Percentiles rank a stretch among this genome's conserved stretches.
These are phyloP conservation scores for Aplysina aerophoba DNA, from an alignment of 37 sponge, comb jelly and placozoan species.

Conservation along the genomic window DNA sequence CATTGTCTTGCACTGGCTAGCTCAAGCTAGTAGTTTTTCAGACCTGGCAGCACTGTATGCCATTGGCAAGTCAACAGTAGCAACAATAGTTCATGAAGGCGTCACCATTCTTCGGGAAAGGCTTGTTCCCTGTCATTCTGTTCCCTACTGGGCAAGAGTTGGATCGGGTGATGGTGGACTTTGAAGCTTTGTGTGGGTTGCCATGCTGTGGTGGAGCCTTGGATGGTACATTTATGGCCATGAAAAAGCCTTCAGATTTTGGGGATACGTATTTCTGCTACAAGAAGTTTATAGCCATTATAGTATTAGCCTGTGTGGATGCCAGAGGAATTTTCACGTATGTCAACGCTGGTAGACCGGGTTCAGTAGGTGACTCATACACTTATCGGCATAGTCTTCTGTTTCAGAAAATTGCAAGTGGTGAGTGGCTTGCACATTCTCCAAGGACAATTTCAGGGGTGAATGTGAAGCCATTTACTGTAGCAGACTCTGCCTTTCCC, in stretches of 20 bases:
- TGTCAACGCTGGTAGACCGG: conserved; percentile 35
- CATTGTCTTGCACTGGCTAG: conserved; percentile 27
- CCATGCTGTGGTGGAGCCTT: conserved; percentile 30
- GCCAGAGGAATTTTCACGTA: conserved; percentile 22
- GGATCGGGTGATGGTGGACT: conserved; percentile 1
- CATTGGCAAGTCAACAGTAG: conserved; percentile 17
- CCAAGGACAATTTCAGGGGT: neutral
- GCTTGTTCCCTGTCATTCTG: neutral
- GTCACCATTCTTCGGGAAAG: neutral
- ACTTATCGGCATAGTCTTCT: neutral
- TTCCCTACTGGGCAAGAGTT: conserved; percentile 23
- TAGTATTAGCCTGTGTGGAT: conserved; percentile 17
- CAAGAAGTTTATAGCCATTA: conserved; percentile 23
- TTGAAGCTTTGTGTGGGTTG: neutral
- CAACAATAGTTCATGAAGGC: conserved; percentile 11
- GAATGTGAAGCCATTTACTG: neutral
- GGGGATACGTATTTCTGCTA: conserved; percentile 28
- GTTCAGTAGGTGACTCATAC: conserved; percentile 25
- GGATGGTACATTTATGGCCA: conserved; percentile 28
- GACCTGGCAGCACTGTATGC: conserved; percentile 1
- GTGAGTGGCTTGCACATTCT: neutral
- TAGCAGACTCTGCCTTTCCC: conserved; percentile 30
- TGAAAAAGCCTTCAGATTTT: conserved; percentile 9
- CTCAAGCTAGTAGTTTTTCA: neutral
- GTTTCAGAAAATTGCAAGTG: neutral